Base-by-base conservation (phyloP, 2,888 invertebrate species). In the Drosophila diplacantha region DNA sequence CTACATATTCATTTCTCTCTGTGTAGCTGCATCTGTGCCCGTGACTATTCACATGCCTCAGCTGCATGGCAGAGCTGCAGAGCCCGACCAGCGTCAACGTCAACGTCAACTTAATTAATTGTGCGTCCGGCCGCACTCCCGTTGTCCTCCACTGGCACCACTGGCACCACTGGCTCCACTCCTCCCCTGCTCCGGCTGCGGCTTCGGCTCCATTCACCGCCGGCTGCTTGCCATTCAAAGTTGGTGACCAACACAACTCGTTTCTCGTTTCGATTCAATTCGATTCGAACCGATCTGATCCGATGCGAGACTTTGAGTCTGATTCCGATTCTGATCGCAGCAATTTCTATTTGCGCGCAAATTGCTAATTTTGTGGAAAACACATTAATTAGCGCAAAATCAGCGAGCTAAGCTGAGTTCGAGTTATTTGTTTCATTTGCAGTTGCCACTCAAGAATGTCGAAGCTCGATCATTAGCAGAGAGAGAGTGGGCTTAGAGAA, bases 331-430 rank as follows among this genome's bases (percentile, higher is more conserved):
- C 55, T 43, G 57, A 58, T 54, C 38, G 37, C 58, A 53, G 71
- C 74, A 74, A 82, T 79, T 79, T 79, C 78, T 79, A 78, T 82
- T 82, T 74, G 81, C 68, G 74, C 74, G 74, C 70, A 79, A 83
- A 81, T 81, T 81, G 81, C 83, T 76, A 83, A 83, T 81, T 81
- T 81, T 78, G 81, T 78, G 81, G 76, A 76, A 83, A 83, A 75
- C 78, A 77, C 83, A 80, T 80, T 82, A 82, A 80, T 80, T 80
- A 80, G 83, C 75, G 81, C 83, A 70, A 80, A 77, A 80, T 72
- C 64, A 69, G 72, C 72, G 66, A 68, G 58, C 54, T 55, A 63
- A 54, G 49, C 53, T 56, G 56, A 60, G 67, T 63, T 56, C n/a
- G 16, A 63, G 55, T 50, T 52, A 64, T 63, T 61, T 61, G 60